Evolutionary conservation across 2,797 vertebrate genomes (phyloP).

Genomic region (Alectoris magna): DNA sequence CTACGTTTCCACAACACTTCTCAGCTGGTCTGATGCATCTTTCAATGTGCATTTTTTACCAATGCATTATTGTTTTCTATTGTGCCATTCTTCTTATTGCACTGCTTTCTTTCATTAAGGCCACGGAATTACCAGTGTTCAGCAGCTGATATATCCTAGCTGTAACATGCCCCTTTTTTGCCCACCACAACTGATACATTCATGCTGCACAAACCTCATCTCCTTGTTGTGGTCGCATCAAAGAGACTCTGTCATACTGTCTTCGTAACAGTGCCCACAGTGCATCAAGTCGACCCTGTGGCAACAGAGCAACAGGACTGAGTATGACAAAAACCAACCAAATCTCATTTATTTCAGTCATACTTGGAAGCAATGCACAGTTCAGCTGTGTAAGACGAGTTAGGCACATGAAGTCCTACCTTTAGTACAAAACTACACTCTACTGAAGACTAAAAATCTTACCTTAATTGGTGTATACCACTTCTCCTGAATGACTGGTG

Average conservation of each 20-base stretch:
- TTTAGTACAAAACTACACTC: not conserved
- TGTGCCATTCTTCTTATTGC: not conserved
- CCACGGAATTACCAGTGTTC: not conserved
- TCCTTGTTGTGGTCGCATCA: slow-evolving; percentile 92
- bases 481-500: slow-evolving; percentile 83
- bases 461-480: slow-evolving; percentile 98
- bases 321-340: not conserved
- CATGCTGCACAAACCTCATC: slow-evolving; percentile 85
- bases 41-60: fast-evolving
- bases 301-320: not conserved
- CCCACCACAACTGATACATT: too few relatives aligned
- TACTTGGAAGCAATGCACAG: not conserved
- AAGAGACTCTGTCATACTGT: slow-evolving; percentile 92
- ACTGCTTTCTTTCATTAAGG: not conserved
- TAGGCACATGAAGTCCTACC: not conserved
- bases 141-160: not conserved
- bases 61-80: fast-evolving
- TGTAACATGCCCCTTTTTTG: too few relatives aligned
- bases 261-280: slow-evolving; percentile 91
- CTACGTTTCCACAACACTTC: fast-evolving
- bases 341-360: not conserved
- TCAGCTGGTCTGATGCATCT: not conserved
- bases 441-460: not conserved
- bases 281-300: slow-evolving; percentile 92
- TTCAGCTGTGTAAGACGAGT: not conserved